phyloP scores from a whole-genome alignment of 2,888 invertebrate genomes.

The Acleris cristana region DNA sequence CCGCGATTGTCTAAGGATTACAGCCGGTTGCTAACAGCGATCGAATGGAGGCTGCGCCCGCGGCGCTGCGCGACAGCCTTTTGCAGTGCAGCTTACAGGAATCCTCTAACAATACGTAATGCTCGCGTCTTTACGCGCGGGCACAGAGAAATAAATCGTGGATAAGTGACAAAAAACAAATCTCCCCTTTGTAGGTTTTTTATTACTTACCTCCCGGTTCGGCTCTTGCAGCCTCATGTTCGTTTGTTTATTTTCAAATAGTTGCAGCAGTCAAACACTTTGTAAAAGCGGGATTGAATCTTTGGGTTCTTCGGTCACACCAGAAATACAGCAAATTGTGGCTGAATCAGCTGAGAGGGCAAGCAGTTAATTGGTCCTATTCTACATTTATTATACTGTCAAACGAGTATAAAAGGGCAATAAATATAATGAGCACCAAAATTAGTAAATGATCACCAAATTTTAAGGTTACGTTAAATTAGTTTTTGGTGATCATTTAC shows the following conservation, averaged over 20 bases:
- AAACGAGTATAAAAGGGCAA: no score
- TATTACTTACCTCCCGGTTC: constrained; percentile 13
- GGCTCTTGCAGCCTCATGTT: constrained; percentile 15
- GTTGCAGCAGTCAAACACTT: neutral
- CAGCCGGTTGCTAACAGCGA: constrained; percentile 62
- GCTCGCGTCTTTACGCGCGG: constrained; percentile 46
- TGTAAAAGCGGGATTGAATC: no score
- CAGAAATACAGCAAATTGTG: no score
- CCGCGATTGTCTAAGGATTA: constrained; percentile 65
- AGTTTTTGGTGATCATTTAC: no score
- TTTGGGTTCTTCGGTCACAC: no score
- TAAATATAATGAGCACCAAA: no score
- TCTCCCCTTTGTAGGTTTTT: constrained; percentile 26
- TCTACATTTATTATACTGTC: no score
- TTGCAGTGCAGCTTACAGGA: constrained; percentile 69
- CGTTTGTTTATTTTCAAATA: constrained; percentile 15
- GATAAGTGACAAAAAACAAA: constrained; percentile 39
- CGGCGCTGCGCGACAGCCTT: constrained; percentile 70
- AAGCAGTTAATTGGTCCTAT: no score
- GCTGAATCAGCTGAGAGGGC: no score
- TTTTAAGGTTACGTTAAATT: no score
- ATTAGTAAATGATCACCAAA: no score
- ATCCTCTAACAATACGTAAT: constrained; percentile 60
- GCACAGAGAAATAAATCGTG: constrained; percentile 40
- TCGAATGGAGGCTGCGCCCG: constrained; percentile 75